A percentile compares a stretch with the other conserved stretches of the same genome.
Evolutionary conservation across 2,888 invertebrate genomes (phyloP).

Genomic region (Rotaria magnacalcarata): DNA sequence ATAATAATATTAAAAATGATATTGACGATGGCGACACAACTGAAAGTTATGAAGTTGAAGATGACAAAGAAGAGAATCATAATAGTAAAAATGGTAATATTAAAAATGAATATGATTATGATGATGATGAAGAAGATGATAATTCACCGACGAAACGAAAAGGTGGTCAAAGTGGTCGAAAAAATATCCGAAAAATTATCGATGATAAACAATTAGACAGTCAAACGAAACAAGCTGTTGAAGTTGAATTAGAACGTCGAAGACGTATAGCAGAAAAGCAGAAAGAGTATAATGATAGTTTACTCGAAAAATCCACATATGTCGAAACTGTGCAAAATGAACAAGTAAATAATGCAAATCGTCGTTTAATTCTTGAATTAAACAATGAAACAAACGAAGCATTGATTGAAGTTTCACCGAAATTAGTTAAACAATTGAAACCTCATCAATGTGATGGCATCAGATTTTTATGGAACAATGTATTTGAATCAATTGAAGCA

Average conservation of each 20-base stretch:
- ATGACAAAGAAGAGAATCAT: background rate
- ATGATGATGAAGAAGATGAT: slow-evolving; percentile 28
- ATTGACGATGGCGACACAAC: background rate
- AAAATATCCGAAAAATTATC: slow-evolving; percentile 37
- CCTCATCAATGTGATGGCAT: slow-evolving; percentile 65
- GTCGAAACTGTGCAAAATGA: background rate
- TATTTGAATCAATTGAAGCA: slow-evolving; percentile 78
- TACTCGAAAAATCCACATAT: background rate
- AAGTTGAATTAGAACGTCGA: slow-evolving; percentile 43
- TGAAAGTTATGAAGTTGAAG: slow-evolving; percentile 19
- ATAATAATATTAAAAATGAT: background rate
- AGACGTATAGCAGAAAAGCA: slow-evolving; percentile 42
- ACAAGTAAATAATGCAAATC: background rate
- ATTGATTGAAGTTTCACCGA: slow-evolving; percentile 40
- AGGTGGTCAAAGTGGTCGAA: background rate
- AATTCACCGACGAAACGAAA: background rate
- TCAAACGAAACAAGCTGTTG: slow-evolving; percentile 39
- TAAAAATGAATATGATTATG: slow-evolving; percentile 19
- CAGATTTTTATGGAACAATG: slow-evolving; percentile 89
- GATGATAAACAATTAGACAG: slow-evolving; percentile 40
- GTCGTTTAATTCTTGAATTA: slow-evolving; percentile 38
- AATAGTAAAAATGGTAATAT: background rate
- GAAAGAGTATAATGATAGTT: background rate
- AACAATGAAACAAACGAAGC: slow-evolving; percentile 38
- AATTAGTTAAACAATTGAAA: slow-evolving; percentile 37